These are phyloP conservation scores for Prolemur simus DNA, from an alignment of 2,113 vertebrate species.

Conservation along the genomic window DNA sequence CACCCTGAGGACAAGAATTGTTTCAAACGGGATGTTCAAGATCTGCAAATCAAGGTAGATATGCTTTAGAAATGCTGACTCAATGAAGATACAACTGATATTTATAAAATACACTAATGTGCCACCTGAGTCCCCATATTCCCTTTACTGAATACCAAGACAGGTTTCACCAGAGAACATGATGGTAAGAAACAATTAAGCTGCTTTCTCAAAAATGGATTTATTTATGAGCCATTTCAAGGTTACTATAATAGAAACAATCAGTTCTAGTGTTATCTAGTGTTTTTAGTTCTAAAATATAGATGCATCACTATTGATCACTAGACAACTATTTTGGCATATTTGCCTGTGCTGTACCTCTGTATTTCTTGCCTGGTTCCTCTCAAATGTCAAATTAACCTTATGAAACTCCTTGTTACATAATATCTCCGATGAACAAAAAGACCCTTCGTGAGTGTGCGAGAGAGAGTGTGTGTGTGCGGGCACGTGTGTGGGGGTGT, in stretches of 20 bases:
- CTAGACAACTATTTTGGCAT: background rate
- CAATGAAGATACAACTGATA: background rate
- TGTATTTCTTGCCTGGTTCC: background rate
- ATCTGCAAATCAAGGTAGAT: background rate
- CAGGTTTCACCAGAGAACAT: background rate
- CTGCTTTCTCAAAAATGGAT: background rate
- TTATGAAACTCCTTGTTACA: background rate
- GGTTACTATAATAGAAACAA: background rate
- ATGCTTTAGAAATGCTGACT: background rate
- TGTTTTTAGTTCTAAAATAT: background rate
- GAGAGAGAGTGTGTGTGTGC: background rate
- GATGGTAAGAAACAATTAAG: background rate
- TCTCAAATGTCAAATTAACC: background rate
- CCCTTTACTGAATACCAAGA: background rate
- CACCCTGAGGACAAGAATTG: background rate
- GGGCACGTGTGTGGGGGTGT: constrained; percentile 38
- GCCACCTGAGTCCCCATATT: background rate
- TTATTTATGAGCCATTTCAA: background rate
- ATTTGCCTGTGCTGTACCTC: background rate
- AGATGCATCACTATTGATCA: background rate
- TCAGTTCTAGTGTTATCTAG: no score
- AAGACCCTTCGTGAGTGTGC: background rate
- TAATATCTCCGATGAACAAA: background rate
- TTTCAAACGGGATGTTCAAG: background rate
- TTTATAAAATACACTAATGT: background rate